These are phyloP conservation scores for Apotomis betuletana DNA, from an alignment of 2,888 invertebrate genomes.

Conservation along the genomic window DNA sequence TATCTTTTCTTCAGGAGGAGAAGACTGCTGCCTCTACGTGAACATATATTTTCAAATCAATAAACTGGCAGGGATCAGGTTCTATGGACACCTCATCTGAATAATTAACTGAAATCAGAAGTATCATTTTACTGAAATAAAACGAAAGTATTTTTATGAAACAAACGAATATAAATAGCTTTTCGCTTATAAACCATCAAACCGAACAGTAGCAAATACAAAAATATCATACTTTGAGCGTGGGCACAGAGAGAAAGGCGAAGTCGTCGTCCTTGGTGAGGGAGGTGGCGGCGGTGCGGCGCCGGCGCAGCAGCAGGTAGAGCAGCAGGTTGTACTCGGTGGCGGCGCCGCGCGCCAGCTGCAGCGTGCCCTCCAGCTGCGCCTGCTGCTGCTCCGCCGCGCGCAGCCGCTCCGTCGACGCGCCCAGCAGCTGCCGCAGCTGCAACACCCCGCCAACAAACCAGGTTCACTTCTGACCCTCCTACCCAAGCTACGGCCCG, in stretches of 20 bases:
- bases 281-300: not conserved
- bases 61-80: no score
- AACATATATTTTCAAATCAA: no score
- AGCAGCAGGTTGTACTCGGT: constrained; percentile 25
- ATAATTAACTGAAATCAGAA: no score
- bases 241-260: not conserved
- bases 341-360: constrained; percentile 21
- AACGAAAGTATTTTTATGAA: not conserved
- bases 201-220: not conserved
- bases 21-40: no score
- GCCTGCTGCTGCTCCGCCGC: constrained; percentile 5
- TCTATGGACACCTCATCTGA: no score
- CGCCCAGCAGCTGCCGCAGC: constrained; percentile 4
- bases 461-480: not conserved
- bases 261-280: not conserved
- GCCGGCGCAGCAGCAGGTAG: constrained; percentile 19
- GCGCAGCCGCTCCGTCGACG: constrained; percentile 13
- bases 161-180: not conserved
- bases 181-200: constrained; percentile 7
- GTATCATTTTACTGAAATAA: not conserved
- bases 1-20: no score
- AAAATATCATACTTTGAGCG: not conserved
- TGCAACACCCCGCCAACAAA: not conserved
- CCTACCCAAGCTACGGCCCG: not conserved
- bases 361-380: constrained; percentile 14